Base-by-base conservation (phyloP, 2,888 invertebrate species). In the Stictocephala bisonia region DNA sequence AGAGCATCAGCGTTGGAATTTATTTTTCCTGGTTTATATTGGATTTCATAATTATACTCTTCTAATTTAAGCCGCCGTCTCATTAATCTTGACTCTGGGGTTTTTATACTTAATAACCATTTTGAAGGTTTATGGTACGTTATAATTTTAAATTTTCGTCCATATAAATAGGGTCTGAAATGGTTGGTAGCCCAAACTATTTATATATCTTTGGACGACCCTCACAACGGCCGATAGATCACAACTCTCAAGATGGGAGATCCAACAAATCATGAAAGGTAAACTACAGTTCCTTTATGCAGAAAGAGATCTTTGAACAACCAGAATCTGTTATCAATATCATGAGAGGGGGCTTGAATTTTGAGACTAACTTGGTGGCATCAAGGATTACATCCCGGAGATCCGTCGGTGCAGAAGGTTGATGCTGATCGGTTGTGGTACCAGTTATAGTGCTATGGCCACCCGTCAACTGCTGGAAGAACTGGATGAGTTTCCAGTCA, bases 161-260 rank as follows among this genome's bases (percentile, higher is more conserved):
- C n/a, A n/a, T n/a, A n/a, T n/a, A n/a, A n/a, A n/a, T n/a, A n/a
- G n/a, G n/a, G n/a, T n/a, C n/a, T n/a, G n/a, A n/a, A n/a, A n/a
- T n/a, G n/a, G n/a, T n/a, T n/a, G n/a, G n/a, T n/a, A n/a, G n/a
- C n/a, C n/a, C n/a, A n/a, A n/a, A n/a, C n/a, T n/a, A n/a, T n/a
- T n/a, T n/a, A n/a, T n/a, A n/a, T n/a, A 75, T 89, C 89, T 69
- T 86, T 89, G 80, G 93, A 93, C 81, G 95, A 95, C 83, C 91
- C 94, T 4, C 92, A 94, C 35, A 35, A 7, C 82, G 91, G 93
- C 48, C 90, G 99, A 78, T 98, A 99, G 86, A 97, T 99, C 71
- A 94, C 93, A 69, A 97, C 96, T 0, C 86, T 99, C 13, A 98
- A 97, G 85, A 92, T 99, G 91, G n/a, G 35, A 35, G 35, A 7